A percentile compares a stretch with the other conserved stretches of the same genome.
Conservation (phyloP, 2,888 invertebrate genomes). For the Leptarthrus brevirostris region DNA sequence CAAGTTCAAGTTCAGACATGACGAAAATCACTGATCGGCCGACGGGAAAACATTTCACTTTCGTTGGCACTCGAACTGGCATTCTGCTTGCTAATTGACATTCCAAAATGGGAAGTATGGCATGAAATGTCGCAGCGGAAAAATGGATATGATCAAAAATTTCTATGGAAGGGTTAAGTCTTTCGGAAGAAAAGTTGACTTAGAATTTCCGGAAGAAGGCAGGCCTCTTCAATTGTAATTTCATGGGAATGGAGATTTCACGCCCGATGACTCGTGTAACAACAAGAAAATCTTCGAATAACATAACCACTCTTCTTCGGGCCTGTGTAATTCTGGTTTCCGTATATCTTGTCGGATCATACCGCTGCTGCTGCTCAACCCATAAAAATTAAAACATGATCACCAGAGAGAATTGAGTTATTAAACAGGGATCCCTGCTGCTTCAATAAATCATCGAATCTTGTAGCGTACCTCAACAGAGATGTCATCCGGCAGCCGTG, state of each 20-base stretch:
- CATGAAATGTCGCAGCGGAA: not conserved
- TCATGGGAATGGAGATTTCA: not conserved
- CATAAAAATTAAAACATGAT: conserved; percentile 2
- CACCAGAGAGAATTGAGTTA: conserved; percentile 31
- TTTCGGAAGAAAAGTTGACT: too few species aligned
- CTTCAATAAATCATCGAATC: conserved; percentile 26
- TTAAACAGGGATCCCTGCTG: conserved; percentile 17
- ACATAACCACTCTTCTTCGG: too few species aligned
- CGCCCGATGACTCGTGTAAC: not conserved
- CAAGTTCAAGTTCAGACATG: conserved; percentile 38
- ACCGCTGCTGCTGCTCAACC: not conserved
- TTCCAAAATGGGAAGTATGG: not conserved
- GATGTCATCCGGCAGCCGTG: conserved; percentile 8
- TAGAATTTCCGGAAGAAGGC: too few species aligned
- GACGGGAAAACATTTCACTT: conserved; percentile 14
- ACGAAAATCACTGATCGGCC: conserved; percentile 24
- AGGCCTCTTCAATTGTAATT: too few species aligned
- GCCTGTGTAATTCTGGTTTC: not conserved
- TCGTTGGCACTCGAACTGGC: conserved; percentile 13
- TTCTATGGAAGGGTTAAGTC: too few species aligned
- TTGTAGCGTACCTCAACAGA: conserved; percentile 18
- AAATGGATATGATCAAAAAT: not conserved
- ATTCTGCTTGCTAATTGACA: not conserved
- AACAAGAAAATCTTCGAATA: too few species aligned
- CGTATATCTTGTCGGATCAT: not conserved